Percentiles rank a stretch among this genome's conserved stretches.
Conservation (phyloP, 2,888 invertebrate genomes). For the Trichogramma dendrolimi region DNA sequence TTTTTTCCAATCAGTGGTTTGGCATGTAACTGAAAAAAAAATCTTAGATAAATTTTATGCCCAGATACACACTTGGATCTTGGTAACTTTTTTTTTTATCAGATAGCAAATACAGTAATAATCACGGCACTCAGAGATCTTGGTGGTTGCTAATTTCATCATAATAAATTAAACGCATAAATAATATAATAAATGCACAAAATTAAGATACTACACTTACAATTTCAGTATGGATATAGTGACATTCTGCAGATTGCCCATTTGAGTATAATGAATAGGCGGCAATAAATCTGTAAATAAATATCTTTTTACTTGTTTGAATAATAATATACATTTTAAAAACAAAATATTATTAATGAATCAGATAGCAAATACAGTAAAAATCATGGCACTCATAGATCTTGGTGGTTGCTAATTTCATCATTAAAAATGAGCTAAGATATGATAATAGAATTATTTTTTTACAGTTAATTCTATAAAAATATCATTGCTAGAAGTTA, state of each 20-base stretch:
- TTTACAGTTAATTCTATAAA: no score
- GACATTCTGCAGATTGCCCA: no score
- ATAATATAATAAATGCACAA: no score
- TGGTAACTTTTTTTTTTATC: background rate
- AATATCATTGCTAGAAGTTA: no score
- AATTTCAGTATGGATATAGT: no score
- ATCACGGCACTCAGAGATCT: conserved; percentile 14
- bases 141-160: conserved; percentile 11
- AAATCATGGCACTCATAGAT: conserved; percentile 24
- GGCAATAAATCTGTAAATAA: no score
- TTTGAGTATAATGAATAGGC: no score
- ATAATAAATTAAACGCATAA: background rate
- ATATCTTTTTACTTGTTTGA: no score
- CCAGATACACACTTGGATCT: background rate
- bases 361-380: conserved; percentile 27
- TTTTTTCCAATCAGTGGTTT: no score
- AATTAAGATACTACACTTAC: no score
- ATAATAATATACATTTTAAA: background rate
- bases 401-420: conserved; percentile 27
- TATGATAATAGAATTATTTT: no score
- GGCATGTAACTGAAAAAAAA: background rate
- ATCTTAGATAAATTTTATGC: background rate
- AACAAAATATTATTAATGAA: background rate
- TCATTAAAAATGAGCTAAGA: conserved; percentile 1
- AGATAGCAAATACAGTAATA: conserved; percentile 16